Conservation (phyloP, 2,113 vertebrate species). For the Lichenostomus cassidix region DNA sequence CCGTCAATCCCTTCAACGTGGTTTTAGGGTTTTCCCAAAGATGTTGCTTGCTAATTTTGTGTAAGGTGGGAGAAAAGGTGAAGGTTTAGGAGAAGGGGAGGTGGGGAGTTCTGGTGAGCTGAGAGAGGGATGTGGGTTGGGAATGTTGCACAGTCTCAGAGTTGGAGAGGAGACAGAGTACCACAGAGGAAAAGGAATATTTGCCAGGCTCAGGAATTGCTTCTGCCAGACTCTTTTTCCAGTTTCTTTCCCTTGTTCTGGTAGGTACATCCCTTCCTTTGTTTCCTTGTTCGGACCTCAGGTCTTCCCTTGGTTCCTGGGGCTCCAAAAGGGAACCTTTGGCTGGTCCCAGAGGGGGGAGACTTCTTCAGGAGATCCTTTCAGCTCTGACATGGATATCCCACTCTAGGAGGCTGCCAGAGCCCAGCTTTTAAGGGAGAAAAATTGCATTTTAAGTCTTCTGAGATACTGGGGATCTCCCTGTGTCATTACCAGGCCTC, state of each 20-base stretch:
- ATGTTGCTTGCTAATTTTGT: not conserved
- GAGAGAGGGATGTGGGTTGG: not conserved
- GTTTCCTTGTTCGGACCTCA: not conserved
- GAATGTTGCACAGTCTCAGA: not conserved
- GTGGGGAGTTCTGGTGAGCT: not conserved
- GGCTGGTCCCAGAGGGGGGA: not conserved
- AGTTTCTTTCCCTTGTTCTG: not conserved
- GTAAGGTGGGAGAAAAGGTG: not conserved
- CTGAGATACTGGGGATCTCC: not conserved
- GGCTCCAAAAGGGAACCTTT: not conserved
- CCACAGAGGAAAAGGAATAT: not conserved
- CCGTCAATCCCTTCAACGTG: not conserved
- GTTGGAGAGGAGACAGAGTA: not conserved
- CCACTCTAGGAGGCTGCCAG: not conserved
- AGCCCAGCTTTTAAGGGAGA: not conserved
- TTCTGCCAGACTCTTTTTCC: not conserved
- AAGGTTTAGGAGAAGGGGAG: not conserved
- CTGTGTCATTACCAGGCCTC: not conserved
- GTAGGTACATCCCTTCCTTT: not conserved
- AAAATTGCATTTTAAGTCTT: not conserved
- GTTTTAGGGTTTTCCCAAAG: not conserved
- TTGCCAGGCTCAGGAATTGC: not conserved
- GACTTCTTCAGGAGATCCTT: not conserved
- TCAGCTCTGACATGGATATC: not conserved
- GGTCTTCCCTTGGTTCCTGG: not conserved